Conservation (phyloP, 2,888 invertebrate species). For the Thera obeliscata region DNA sequence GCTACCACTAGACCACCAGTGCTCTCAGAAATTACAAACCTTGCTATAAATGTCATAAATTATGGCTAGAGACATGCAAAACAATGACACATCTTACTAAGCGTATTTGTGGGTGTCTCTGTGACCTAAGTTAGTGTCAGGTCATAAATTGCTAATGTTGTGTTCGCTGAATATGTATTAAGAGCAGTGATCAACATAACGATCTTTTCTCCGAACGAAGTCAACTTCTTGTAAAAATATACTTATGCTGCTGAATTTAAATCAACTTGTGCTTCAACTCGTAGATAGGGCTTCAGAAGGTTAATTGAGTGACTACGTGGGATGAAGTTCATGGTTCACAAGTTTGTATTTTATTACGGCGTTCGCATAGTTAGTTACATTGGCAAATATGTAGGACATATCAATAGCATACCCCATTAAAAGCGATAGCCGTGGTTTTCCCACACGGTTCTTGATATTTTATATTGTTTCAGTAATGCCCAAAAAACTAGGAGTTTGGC, state of each 20-base stretch:
- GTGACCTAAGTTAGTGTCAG: conserved; percentile 38
- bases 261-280: conserved; percentile 7
- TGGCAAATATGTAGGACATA: too few species aligned
- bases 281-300: conserved; percentile 2
- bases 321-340: not conserved
- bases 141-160: conserved; percentile 50
- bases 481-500: too few species aligned
- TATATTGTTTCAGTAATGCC: too few species aligned
- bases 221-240: conserved; percentile 28
- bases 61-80: not conserved
- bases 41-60: conserved; percentile 2
- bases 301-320: not conserved
- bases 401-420: too few species aligned
- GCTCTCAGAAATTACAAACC: too few species aligned
- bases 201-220: conserved; percentile 28
- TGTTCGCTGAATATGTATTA: conserved; percentile 62
- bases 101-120: conserved; percentile 19
- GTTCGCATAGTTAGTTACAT: too few species aligned
- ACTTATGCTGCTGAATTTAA: conserved; percentile 20
- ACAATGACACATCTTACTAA: conserved; percentile 15
- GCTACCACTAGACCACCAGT: too few species aligned
- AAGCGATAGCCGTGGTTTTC: too few species aligned
- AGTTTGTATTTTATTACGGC: not conserved
- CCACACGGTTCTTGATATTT: too few species aligned
- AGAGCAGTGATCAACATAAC: conserved; percentile 48